Percentiles rank a stretch among this genome's conserved stretches.
Conservation (phyloP, 2,888 invertebrate species). For the Cephus pygmeus region DNA sequence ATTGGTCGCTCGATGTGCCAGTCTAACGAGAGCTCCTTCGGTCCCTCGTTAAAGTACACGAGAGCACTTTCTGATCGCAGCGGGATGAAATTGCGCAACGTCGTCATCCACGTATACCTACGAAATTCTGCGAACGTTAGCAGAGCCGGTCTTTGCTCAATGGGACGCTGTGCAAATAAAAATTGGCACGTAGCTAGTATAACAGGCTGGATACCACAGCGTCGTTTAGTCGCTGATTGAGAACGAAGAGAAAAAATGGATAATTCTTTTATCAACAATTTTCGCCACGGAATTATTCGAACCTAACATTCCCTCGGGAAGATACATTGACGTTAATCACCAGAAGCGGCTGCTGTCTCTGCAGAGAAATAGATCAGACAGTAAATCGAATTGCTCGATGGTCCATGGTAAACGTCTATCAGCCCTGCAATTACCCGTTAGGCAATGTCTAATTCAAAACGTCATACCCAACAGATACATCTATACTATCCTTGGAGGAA, state of each 20-base stretch:
- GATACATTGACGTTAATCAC: conserved; percentile 11
- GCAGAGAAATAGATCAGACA: conserved; percentile 19
- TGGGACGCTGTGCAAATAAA: too few species aligned
- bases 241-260: too few species aligned
- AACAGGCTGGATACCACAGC: too few species aligned
- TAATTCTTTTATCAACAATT: too few species aligned
- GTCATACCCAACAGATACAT: neutral
- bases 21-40: neutral
- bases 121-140: too few species aligned
- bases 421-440: neutral
- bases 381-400: neutral
- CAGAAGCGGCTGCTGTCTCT: conserved; percentile 22
- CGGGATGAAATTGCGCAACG: neutral
- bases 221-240: too few species aligned
- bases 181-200: too few species aligned
- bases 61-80: neutral
- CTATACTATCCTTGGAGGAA: neutral
- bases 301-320: neutral
- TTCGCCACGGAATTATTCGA: neutral
- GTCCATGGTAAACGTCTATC: neutral
- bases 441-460: neutral
- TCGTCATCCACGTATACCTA: neutral
- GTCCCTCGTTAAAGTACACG: neutral
- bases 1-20: neutral
- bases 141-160: too few species aligned